Conservation (phyloP, 2,888 invertebrate genomes). For the Dinocampus coccinellae region DNA sequence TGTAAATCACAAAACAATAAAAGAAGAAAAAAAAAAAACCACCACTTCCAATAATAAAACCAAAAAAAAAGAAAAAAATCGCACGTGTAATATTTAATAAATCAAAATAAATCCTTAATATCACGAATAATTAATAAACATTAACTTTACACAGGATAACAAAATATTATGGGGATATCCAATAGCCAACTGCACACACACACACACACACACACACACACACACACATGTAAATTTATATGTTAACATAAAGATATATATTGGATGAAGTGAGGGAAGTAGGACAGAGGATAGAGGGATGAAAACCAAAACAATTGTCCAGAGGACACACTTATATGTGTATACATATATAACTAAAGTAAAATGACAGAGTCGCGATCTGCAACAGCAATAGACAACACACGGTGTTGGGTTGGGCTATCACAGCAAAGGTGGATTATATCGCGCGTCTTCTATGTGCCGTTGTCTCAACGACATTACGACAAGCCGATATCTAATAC, state of each 20-base stretch:
- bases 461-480: conserved; percentile 40
- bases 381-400: conserved; percentile 46
- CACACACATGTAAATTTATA: no score
- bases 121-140: no score
- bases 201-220: neutral
- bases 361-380: conserved; percentile 18
- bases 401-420: conserved; percentile 34
- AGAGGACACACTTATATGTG: neutral
- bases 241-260: no score
- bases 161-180: neutral
- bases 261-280: no score
- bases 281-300: neutral
- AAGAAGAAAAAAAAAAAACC: neutral
- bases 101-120: no score
- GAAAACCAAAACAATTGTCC: conserved; percentile 11
- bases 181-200: conserved; percentile 9
- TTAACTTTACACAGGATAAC: no score
- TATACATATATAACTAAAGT: conserved; percentile 14
- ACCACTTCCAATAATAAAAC: no score
- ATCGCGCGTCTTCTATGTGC: conserved; percentile 21
- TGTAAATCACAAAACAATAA: neutral
- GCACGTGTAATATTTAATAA: no score
- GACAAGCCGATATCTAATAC: conserved; percentile 51
- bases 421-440: conserved; percentile 37
- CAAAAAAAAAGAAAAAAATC: no score